A percentile compares a stretch with the other conserved stretches of the same genome.
Conservation (phyloP, 1,140 invertebrate species). For the Vollenhovia emeryi region DNA sequence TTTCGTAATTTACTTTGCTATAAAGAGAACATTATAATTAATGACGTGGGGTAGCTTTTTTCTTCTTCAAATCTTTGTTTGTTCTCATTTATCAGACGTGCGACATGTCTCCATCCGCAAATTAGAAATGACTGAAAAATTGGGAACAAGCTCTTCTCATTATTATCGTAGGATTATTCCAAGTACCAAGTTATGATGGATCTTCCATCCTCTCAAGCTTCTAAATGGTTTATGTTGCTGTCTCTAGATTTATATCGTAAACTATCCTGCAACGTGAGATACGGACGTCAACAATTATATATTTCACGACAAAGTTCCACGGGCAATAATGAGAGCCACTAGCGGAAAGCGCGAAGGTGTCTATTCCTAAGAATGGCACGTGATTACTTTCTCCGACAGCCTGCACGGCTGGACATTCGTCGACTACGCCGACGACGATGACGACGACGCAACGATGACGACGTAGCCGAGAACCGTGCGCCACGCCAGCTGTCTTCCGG, state of each 20-base stretch:
- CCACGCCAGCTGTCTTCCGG: conserved; percentile 55
- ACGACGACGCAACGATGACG: conserved; percentile 53
- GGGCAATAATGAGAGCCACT: conserved; percentile 21
- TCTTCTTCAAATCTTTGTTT: neutral
- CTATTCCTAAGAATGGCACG: conserved; percentile 53
- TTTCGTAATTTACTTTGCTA: conserved; percentile 10
- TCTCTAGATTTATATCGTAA: neutral
- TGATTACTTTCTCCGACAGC: conserved; percentile 57
- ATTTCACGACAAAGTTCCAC: neutral
- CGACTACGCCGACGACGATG: conserved; percentile 35
- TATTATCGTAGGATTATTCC: neutral
- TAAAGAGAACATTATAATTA: neutral
- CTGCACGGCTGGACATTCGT: conserved; percentile 18
- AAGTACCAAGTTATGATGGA: neutral
- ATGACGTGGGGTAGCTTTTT: neutral
- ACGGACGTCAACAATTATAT: neutral
- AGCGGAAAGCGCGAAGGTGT: conserved; percentile 47
- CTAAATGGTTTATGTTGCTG: neutral
- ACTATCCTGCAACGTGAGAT: neutral
- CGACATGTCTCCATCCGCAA: neutral
- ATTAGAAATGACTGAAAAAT: conserved; percentile 7
- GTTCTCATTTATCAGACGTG: neutral
- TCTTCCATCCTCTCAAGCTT: neutral
- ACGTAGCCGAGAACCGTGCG: conserved; percentile 36
- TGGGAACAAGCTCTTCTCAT: neutral